These are phyloP conservation scores for Lepus timidus DNA, from an alignment of 2,113 vertebrate species.

Conservation along the genomic window DNA sequence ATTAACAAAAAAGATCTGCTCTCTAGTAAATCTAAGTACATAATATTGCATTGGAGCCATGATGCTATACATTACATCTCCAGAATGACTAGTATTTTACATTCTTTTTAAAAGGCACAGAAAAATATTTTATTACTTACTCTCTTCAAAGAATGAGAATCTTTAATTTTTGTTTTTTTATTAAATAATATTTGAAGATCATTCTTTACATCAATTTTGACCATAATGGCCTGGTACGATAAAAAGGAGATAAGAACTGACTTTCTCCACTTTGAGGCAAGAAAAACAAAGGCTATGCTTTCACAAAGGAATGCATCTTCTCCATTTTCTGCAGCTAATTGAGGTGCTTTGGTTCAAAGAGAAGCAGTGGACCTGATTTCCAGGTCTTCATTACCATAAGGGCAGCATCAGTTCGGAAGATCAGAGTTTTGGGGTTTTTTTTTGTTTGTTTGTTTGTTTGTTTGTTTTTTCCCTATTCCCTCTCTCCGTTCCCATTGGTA, in stretches of 20 bases:
- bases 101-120: neutral
- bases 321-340: conserved; percentile 56
- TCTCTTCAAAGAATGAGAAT: conserved; percentile 25
- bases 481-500: neutral
- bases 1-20: too few species aligned
- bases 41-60: neutral
- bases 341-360: conserved; percentile 55
- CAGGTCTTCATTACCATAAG: neutral
- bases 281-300: conserved; percentile 25
- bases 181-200: neutral
- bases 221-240: neutral
- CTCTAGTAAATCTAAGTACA: neutral
- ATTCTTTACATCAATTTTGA: conserved; percentile 28
- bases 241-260: conserved; percentile 18
- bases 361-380: conserved; percentile 32
- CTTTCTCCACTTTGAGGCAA: conserved; percentile 62
- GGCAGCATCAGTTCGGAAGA: neutral
- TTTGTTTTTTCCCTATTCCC: neutral
- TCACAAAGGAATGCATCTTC: conserved; percentile 44
- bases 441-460: too few species aligned
- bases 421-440: neutral
- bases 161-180: conserved; percentile 12
- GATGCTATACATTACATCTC: neutral
- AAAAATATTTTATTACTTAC: neutral
- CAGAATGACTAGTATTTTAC: neutral